Conservation (phyloP, 1,140 invertebrate genomes). For the Drosophila lacteicornis region DNA sequence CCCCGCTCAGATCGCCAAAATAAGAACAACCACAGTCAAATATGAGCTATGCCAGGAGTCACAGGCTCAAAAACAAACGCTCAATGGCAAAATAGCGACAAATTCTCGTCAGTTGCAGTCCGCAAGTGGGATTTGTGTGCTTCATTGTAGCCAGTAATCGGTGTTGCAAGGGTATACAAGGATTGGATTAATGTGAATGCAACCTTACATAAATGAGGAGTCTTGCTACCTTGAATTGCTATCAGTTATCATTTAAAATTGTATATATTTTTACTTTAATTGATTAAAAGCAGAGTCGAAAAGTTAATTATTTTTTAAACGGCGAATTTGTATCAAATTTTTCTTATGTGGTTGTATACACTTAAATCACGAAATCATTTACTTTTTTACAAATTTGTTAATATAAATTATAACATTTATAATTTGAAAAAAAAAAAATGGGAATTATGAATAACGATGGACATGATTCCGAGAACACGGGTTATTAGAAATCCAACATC, state of each 20-base stretch:
- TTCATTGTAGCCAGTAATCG: slow-evolving; percentile 4
- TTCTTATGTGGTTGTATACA: too few relatives aligned
- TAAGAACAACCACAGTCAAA: slow-evolving; percentile 44
- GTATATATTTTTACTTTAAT: too few relatives aligned
- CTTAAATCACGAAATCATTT: too few relatives aligned
- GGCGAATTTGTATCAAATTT: too few relatives aligned
- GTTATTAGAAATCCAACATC: too few relatives aligned
- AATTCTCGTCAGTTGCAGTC: slow-evolving; percentile 32
- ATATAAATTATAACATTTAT: too few relatives aligned
- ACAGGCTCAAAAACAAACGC: slow-evolving; percentile 51
- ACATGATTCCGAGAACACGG: too few relatives aligned
- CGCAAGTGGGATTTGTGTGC: slow-evolving; percentile 43
- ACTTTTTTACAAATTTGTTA: too few relatives aligned
- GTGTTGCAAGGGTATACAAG: not conserved
- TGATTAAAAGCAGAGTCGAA: too few relatives aligned
- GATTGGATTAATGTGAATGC: not conserved
- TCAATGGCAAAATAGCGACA: slow-evolving; percentile 33
- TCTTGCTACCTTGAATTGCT: not conserved
- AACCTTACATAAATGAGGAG: not conserved
- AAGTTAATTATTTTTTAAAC: too few relatives aligned
- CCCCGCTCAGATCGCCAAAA: slow-evolving; percentile 39
- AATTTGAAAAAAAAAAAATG: too few relatives aligned
- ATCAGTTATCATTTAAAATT: not conserved
- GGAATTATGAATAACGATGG: too few relatives aligned
- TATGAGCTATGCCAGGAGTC: slow-evolving; percentile 34